Conservation (phyloP, 2,888 invertebrate species). For the Caenorhabditis doughertyi region DNA sequence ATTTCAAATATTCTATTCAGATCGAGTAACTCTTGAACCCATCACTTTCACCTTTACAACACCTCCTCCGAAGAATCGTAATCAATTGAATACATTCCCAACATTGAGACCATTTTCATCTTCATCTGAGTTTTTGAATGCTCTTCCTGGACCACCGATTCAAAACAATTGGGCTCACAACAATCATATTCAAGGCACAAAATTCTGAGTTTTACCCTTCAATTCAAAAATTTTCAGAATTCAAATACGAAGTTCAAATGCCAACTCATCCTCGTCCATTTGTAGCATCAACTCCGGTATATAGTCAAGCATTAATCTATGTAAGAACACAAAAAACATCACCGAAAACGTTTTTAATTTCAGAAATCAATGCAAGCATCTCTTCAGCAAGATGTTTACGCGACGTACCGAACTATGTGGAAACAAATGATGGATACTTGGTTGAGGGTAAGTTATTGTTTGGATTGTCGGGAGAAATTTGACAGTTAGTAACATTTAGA, state of each 20-base stretch:
- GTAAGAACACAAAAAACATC: too few species aligned
- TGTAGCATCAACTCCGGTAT: constrained; percentile 32
- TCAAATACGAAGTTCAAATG: constrained; percentile 60
- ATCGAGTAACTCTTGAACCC: constrained; percentile 53
- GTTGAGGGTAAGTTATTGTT: constrained; percentile 10
- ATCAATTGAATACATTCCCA: constrained; percentile 35
- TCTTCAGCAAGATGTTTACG: constrained; percentile 53
- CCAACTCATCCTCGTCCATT: constrained; percentile 41
- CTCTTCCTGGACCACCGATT: constrained; percentile 33
- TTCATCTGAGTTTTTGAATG: constrained; percentile 8
- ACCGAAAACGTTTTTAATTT: neutral
- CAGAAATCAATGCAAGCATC: constrained; percentile 59
- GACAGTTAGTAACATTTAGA: constrained; percentile 1
- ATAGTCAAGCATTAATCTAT: constrained; percentile 42
- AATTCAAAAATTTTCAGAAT: too few species aligned
- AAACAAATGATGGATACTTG: constrained; percentile 61
- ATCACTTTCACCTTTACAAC: constrained; percentile 68
- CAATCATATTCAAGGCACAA: constrained; percentile 37
- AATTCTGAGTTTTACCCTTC: too few species aligned
- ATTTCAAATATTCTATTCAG: constrained; percentile 41
- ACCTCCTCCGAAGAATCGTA: constrained; percentile 34
- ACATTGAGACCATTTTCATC: constrained; percentile 42
- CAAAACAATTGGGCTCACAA: constrained; percentile 42
- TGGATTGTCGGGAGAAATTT: neutral
- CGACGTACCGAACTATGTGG: constrained; percentile 61